Conservation (phyloP, 2,888 invertebrate species). For the Ennomos erosarius region DNA sequence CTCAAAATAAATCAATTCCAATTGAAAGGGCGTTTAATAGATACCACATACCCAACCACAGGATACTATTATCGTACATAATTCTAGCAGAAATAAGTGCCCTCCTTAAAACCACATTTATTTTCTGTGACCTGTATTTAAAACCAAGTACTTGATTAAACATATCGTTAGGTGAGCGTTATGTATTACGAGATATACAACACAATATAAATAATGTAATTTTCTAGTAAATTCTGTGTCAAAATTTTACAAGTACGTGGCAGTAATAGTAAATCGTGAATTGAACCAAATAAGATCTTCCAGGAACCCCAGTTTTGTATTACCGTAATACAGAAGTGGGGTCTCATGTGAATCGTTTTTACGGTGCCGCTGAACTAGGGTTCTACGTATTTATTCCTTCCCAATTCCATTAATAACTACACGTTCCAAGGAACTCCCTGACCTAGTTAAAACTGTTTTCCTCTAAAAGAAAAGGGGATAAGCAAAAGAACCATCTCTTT, state of each 20-base stretch:
- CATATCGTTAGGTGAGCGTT: too few relatives aligned
- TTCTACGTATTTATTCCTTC: conserved; percentile 23
- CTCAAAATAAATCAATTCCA: too few relatives aligned
- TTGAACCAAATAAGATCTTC: conserved; percentile 11
- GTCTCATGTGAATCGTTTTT: conserved; percentile 1
- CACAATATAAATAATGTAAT: too few relatives aligned
- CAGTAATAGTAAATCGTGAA: conserved; percentile 16
- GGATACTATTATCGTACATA: too few relatives aligned
- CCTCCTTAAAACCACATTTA: too few relatives aligned
- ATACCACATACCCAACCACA: too few relatives aligned
- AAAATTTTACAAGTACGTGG: neutral
- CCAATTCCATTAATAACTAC: conserved; percentile 31
- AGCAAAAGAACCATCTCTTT: conserved; percentile 9
- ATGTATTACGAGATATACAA: too few relatives aligned
- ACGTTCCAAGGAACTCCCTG: conserved; percentile 15
- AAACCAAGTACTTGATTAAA: too few relatives aligned
- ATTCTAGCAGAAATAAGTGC: too few relatives aligned
- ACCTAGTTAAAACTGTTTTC: conserved; percentile 29
- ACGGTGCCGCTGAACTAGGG: conserved; percentile 17
- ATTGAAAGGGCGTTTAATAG: too few relatives aligned
- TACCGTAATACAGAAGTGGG: conserved; percentile 1
- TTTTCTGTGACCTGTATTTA: too few relatives aligned
- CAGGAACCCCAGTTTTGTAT: conserved; percentile 3
- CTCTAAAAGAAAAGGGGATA: conserved; percentile 19
- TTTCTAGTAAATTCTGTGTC: too few relatives aligned